Percentiles rank a stretch among this genome's conserved stretches.
These are phyloP conservation scores for Cepaea nemoralis DNA, from an alignment of 1,140 invertebrate species.

Conservation along the genomic window DNA sequence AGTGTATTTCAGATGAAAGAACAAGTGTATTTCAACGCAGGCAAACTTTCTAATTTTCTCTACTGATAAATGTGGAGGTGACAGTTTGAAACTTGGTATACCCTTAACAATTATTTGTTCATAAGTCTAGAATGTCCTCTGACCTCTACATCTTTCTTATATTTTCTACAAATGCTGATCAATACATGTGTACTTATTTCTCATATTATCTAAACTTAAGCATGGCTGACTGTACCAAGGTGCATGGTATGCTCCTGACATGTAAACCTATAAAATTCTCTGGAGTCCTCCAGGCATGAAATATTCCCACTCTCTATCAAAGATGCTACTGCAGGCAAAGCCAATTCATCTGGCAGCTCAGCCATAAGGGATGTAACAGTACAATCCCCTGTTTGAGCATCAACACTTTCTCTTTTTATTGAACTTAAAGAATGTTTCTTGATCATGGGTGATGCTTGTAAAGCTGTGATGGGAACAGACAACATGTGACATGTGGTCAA, in stretches of 20 bases:
- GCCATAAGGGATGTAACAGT: neutral
- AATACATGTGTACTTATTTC: too few relatives aligned
- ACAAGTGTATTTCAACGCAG: too few relatives aligned
- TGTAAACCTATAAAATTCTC: neutral
- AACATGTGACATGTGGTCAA: neutral
- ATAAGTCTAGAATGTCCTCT: too few relatives aligned
- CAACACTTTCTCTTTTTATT: constrained; percentile 15
- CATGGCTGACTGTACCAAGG: too few relatives aligned
- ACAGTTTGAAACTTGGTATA: too few relatives aligned
- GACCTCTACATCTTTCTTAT: too few relatives aligned
- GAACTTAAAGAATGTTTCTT: neutral
- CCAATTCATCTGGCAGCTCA: neutral
- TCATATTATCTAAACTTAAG: too few relatives aligned
- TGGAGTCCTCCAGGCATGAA: neutral
- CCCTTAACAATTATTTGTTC: too few relatives aligned
- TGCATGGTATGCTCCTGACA: neutral
- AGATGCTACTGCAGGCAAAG: neutral
- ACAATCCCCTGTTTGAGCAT: neutral
- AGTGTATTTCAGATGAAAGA: too few relatives aligned
- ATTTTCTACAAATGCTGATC: too few relatives aligned
- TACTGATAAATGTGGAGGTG: too few relatives aligned
- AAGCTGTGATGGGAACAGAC: constrained; percentile 21
- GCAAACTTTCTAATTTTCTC: too few relatives aligned
- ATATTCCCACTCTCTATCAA: neutral
- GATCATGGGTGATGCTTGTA: constrained; percentile 25